These are phyloP conservation scores for Garrulus glandarius DNA, from an alignment of 2,797 vertebrate genomes.

Conservation along the genomic window DNA sequence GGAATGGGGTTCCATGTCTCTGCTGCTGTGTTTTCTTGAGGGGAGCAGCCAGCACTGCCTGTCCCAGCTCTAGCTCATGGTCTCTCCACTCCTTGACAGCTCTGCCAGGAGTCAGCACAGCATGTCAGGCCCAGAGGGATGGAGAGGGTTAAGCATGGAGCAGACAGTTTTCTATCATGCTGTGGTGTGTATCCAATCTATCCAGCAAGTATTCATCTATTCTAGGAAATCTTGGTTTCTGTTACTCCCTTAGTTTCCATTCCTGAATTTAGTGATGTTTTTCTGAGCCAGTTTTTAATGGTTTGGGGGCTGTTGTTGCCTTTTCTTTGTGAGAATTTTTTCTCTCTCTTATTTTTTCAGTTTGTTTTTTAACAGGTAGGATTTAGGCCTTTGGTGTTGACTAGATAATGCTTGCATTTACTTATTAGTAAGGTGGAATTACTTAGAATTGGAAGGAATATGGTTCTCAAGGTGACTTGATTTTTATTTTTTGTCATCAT, in stretches of 20 bases:
- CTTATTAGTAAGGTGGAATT: not conserved
- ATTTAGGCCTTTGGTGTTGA: not conserved
- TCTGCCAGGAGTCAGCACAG: not conserved
- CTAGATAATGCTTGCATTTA: not conserved
- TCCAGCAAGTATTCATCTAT: not conserved
- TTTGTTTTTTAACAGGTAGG: not conserved
- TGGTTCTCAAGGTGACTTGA: not conserved
- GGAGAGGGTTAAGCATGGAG: not conserved
- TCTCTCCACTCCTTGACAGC: not conserved
- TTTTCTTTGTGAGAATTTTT: not conserved
- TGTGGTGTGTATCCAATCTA: not conserved
- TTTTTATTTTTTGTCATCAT: not conserved
- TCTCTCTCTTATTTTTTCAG: not conserved
- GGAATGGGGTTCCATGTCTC: accelerated
- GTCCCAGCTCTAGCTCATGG: not conserved
- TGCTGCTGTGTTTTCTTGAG: not conserved
- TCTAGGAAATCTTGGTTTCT: not conserved
- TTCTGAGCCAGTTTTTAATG: not conserved
- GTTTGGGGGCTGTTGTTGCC: not conserved
- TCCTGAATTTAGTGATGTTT: not conserved
- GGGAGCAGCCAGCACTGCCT: not conserved
- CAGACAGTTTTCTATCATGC: not conserved
- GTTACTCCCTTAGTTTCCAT: not conserved
- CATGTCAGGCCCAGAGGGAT: not conserved
- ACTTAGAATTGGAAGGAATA: not conserved